A percentile compares a stretch with the other conserved stretches of the same genome.
Conservation (phyloP, 2,113 vertebrate genomes). For the Istiophorus platypterus region DNA sequence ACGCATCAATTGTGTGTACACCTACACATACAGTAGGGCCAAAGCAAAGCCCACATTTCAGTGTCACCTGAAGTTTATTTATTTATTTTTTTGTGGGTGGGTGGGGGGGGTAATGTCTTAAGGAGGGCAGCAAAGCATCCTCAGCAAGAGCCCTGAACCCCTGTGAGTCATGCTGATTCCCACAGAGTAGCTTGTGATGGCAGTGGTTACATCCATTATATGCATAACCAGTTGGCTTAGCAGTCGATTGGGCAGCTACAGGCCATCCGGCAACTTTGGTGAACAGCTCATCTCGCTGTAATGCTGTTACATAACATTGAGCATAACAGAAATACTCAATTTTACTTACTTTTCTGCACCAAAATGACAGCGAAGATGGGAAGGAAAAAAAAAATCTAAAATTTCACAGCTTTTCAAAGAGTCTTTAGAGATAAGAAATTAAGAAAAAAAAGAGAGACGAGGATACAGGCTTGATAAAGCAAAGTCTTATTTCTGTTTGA, state of each 20-base stretch:
- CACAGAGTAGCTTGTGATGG: constrained; percentile 30
- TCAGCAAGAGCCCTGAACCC: constrained; percentile 51
- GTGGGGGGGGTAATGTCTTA: constrained; percentile 4
- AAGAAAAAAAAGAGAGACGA: rapidly evolving
- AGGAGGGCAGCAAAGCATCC: constrained; percentile 46
- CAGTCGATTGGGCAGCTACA: constrained; percentile 4
- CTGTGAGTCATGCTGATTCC: constrained; percentile 58
- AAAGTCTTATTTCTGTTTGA: background rate
- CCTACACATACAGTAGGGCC: constrained; percentile 48
- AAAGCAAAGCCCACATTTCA: constrained; percentile 58
- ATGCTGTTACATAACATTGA: background rate
- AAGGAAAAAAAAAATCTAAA: no score
- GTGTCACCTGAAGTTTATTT: constrained; percentile 59
- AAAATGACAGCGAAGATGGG: background rate
- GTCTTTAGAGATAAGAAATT: background rate
- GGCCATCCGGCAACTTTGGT: constrained; percentile 28
- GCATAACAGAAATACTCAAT: background rate
- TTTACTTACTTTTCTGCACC: background rate
- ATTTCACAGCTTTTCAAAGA: background rate
- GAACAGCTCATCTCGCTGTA: constrained; percentile 1
- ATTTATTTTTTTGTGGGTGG: background rate
- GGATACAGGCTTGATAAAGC: background rate
- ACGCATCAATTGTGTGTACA: constrained; percentile 69
- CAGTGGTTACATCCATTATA: constrained; percentile 28
- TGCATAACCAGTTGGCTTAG: constrained; percentile 37